Percentiles rank a stretch among this genome's conserved stretches.
Conservation (phyloP, 2,888 invertebrate species). For the Leptothorax acervorum region DNA sequence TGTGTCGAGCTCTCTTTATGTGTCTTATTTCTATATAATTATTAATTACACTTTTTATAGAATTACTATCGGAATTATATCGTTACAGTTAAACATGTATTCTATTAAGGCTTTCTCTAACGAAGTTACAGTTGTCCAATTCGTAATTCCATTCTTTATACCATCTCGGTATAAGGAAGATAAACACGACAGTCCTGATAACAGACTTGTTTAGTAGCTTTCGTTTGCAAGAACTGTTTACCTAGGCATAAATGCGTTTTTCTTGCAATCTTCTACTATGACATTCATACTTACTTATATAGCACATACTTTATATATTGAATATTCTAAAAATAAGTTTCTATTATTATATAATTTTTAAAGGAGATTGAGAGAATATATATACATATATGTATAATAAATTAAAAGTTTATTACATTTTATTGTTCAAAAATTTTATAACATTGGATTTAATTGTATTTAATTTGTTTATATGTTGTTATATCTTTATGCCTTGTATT, state of each 20-base stretch:
- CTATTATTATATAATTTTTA: background rate
- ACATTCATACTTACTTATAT: background rate
- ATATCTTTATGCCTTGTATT: background rate
- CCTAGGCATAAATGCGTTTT: background rate
- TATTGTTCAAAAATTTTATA: background rate
- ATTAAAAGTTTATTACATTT: background rate
- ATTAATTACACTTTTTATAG: background rate
- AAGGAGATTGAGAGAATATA: background rate
- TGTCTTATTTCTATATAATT: background rate
- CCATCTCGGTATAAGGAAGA: background rate
- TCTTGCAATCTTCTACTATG: background rate
- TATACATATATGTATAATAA: background rate
- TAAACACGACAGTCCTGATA: background rate
- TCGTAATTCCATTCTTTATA: background rate
- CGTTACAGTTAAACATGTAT: background rate
- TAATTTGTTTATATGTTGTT: background rate
- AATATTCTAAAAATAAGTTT: background rate
- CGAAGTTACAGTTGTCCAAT: background rate
- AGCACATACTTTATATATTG: background rate
- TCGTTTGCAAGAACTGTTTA: background rate
- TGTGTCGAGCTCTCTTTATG: slow-evolving; percentile 5
- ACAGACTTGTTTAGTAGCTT: background rate
- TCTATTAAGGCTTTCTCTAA: background rate
- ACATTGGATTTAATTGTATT: background rate
- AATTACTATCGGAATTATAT: slow-evolving; percentile 15